Evolutionary conservation across 2,888 invertebrate genomes (phyloP).

Genomic region (Cataglyphis rosenhaueri): DNA sequence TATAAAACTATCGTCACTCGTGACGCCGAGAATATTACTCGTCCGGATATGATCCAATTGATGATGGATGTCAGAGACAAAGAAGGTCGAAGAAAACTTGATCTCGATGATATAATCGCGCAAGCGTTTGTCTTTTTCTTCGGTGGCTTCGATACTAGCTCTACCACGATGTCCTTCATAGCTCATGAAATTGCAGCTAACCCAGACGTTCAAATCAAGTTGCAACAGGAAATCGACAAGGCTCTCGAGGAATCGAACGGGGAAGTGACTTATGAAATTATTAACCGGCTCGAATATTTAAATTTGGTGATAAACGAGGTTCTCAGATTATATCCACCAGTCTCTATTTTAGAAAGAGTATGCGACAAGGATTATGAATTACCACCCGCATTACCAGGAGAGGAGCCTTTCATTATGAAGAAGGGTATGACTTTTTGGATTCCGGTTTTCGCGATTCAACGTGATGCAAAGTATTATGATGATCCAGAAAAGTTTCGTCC

Average conservation of each 20-base stretch:
- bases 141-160: conserved; percentile 78
- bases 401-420: conserved; percentile 75
- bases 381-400: conserved; percentile 74
- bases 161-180: conserved; percentile 73
- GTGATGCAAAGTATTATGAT: conserved; percentile 81
- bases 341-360: conserved; percentile 75
- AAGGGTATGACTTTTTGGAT: conserved; percentile 77
- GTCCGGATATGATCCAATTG: conserved; percentile 87
- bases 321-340: conserved; percentile 77
- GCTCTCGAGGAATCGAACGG: conserved; percentile 76
- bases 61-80: conserved; percentile 84
- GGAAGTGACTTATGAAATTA: conserved; percentile 83
- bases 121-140: conserved; percentile 84
- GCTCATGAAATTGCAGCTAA: conserved; percentile 80
- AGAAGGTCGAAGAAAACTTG: conserved; percentile 47
- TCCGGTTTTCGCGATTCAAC: conserved; percentile 80
- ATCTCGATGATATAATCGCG: conserved; percentile 83
- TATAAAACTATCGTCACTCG: conserved; percentile 65
- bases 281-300: conserved; percentile 86
- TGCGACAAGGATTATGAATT: conserved; percentile 76
- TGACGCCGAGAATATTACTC: conserved; percentile 69
- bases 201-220: conserved; percentile 84
- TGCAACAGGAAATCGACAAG: conserved; percentile 81
- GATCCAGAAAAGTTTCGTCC: conserved; percentile 84
- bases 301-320: conserved; percentile 86